Evolutionary conservation across 2,113 vertebrate species (phyloP).

Genomic region (Seriola dumerili): DNA sequence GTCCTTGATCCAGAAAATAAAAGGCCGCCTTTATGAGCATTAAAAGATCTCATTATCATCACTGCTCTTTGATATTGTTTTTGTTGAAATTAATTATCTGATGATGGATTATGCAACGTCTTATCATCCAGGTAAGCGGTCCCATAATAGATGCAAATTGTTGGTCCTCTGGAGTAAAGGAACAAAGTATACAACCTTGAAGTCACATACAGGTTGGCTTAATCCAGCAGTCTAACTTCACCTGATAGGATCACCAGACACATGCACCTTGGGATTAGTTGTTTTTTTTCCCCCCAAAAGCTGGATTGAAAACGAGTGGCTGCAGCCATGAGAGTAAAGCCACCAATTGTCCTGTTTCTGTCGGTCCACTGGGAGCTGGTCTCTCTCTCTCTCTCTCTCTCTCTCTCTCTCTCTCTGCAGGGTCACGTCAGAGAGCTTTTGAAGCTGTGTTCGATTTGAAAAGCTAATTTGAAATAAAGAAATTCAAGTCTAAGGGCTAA

Average conservation of each 20-base stretch:
- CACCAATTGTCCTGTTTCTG: constrained; percentile 58
- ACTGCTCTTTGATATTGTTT: constrained; percentile 67
- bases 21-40: constrained; percentile 55
- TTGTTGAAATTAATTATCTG: constrained; percentile 78
- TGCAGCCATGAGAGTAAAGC: constrained; percentile 51
- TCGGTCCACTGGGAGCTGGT: constrained; percentile 40
- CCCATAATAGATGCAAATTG: constrained; percentile 62
- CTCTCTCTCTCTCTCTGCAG: constrained; percentile 51
- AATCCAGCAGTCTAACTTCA: constrained; percentile 58
- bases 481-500: constrained; percentile 12
- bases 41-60: constrained; percentile 72
- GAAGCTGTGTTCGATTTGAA: constrained; percentile 10
- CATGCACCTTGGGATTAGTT: constrained; percentile 64
- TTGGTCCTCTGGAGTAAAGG: constrained; percentile 60
- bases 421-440: constrained; percentile 41
- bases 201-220: constrained; percentile 50
- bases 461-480: constrained; percentile 42
- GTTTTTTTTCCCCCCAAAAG: constrained; percentile 29
- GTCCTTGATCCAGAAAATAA: constrained; percentile 64
- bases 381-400: constrained; percentile 62
- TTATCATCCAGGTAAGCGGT: constrained; percentile 72
- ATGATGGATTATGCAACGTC: constrained; percentile 73
- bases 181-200: constrained; percentile 51
- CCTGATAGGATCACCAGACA: constrained; percentile 62
- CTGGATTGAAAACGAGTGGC: constrained; percentile 20